Base-by-base conservation (phyloP, 2,888 invertebrate species). In the Cryptocephalus moraei region DNA sequence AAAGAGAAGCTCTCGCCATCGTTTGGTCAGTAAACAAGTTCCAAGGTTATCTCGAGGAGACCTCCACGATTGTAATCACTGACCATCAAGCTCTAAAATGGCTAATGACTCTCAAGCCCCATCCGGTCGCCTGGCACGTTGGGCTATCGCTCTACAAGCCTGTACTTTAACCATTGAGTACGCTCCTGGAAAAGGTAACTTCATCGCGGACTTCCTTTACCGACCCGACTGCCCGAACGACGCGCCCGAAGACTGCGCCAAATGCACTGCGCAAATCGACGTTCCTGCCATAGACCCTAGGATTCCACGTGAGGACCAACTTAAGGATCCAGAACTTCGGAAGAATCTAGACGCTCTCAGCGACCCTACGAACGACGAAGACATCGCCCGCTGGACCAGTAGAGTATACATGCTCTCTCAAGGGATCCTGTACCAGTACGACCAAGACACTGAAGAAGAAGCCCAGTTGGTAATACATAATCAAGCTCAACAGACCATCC, bases 21-120 rank as follows among this genome's bases (percentile, higher is more conserved):
- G 49, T 57, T 8, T 68, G 57, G 58, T 65, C 67, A 8, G 50
- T 68, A 0, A 42, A 59, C 11, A 69, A 69, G 46, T 73, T 69
- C 14, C 31, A 66, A 14, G 64, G 62, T 0, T 73, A 68, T 48
- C 53, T 73, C 0, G 67, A 69, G 40, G 65, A 66, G 1, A 32
- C 59, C 3, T 45, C 56, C 2, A 65, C 70, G 12, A 50, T 52
- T 1, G 55, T 72, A 0, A 49, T 62, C 3, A 72, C 70, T 0
- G 74, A 74, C 48, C 74, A 73, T 46, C 64, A 69, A 48, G 66
- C 72, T 0, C 55, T 75, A 32, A 67, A 69, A 61, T 75, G 71
- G 68, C 50, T 74, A 9, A 43, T 54, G 41, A 33, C 22, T 4
- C 9, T 70, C 4, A 70, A 70, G 49, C 60, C 70, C 66, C 67